Evolutionary conservation across 2,888 invertebrate species (phyloP).

Genomic region (Xestia c-nigrum): DNA sequence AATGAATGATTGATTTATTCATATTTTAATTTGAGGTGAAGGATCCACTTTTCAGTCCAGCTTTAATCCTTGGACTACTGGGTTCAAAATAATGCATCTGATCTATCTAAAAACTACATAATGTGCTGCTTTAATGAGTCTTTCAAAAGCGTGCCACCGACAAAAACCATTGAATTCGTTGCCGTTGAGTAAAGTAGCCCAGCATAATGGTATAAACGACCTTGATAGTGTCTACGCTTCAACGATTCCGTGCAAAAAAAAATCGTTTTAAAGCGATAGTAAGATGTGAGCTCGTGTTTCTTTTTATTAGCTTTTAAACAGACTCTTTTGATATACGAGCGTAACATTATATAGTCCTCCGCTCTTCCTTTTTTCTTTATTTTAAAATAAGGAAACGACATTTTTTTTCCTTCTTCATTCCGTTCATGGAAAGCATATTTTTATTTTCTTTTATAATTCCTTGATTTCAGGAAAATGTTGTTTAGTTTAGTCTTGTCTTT

Average conservation of each 20-base stretch:
- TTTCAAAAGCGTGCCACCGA: background rate
- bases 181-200: slow-evolving; percentile 24
- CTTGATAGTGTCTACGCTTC: slow-evolving; percentile 44
- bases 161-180: slow-evolving; percentile 31
- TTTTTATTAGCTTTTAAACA: slow-evolving; percentile 36
- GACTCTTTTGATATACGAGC: slow-evolving; percentile 13
- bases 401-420: slow-evolving; percentile 6
- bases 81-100: background rate
- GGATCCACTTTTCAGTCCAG: background rate
- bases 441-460: background rate
- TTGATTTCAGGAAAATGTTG: background rate
- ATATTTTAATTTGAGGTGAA: background rate
- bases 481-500: background rate
- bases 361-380: slow-evolving; percentile 9
- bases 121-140: slow-evolving; percentile 6
- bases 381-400: slow-evolving; percentile 7
- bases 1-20: slow-evolving; percentile 6
- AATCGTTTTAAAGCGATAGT: slow-evolving; percentile 35
- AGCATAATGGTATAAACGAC: slow-evolving; percentile 33
- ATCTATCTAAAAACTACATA: background rate
- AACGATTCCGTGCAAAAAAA: slow-evolving; percentile 34
- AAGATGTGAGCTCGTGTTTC: slow-evolving; percentile 20
- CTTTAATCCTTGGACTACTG: slow-evolving; percentile 5
- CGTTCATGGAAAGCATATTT: slow-evolving; percentile 1
- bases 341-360: slow-evolving; percentile 8